Evolutionary conservation across 2,113 vertebrate species (phyloP).

Genomic region (Zosterops lateralis): DNA sequence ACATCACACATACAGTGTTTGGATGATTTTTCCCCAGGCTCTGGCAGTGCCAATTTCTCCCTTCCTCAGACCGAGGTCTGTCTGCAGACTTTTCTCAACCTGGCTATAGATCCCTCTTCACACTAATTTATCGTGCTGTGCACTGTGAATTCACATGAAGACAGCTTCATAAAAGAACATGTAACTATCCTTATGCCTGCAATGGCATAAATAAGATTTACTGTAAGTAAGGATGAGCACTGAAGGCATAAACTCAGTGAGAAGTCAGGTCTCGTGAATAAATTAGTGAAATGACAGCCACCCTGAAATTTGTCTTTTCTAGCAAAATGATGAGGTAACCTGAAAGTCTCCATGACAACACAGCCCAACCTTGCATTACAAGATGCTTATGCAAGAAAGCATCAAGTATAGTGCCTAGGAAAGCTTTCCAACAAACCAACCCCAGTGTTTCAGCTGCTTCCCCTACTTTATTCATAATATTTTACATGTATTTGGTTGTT

Average conservation of each 20-base stretch:
- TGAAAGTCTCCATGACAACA: constrained; percentile 62
- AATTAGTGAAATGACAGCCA: neutral
- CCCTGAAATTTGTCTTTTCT: constrained; percentile 4
- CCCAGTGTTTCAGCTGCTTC: neutral
- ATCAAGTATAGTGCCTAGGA: neutral
- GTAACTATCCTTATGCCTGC: neutral
- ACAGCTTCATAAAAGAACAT: neutral
- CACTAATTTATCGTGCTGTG: neutral
- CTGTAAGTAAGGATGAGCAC: neutral
- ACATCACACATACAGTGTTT: neutral
- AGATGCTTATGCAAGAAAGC: constrained; percentile 8
- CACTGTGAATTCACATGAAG: neutral
- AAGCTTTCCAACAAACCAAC: neutral
- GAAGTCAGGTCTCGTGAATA: neutral
- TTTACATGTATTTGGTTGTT: neutral
- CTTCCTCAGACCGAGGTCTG: neutral
- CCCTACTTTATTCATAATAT: neutral
- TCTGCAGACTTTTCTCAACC: neutral
- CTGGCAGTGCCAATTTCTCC: neutral
- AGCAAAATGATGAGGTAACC: constrained; percentile 8
- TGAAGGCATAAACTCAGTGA: neutral
- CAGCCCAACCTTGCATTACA: neutral
- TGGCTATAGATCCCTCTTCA: neutral
- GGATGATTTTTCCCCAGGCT: neutral
- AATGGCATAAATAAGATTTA: neutral